These are phyloP conservation scores for Anthoscopus minutus DNA, from an alignment of 2,113 vertebrate species.

Conservation along the genomic window DNA sequence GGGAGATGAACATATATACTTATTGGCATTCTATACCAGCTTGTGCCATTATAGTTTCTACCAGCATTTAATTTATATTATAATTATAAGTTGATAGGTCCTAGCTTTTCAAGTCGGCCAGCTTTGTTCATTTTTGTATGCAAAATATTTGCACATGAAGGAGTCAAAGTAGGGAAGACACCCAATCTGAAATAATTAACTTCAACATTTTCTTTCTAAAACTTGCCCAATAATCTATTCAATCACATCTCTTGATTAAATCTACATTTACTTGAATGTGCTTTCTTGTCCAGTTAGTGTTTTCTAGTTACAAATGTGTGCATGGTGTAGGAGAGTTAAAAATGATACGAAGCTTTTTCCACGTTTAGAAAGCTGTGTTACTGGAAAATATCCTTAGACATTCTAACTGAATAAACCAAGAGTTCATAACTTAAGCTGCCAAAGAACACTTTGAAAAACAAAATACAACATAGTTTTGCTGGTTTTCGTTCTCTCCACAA, in stretches of 20 bases:
- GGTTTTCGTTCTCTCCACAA: not conserved
- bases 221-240: not conserved
- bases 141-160: not conserved
- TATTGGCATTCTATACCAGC: not conserved
- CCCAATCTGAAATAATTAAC: not conserved
- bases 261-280: not conserved
- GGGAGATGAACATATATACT: not conserved
- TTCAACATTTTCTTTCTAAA: not conserved
- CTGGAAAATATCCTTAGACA: not conserved
- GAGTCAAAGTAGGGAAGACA: not conserved
- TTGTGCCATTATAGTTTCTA: not conserved
- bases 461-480: not conserved
- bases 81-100: not conserved
- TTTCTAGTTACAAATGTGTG: not conserved
- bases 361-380: not conserved
- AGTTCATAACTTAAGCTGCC: not conserved
- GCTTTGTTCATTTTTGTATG: not conserved
- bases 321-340: not conserved
- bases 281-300: not conserved
- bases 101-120: conserved; percentile 4
- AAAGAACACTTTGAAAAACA: not conserved
- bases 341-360: not conserved
- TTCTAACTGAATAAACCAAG: not conserved
- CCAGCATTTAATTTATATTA: not conserved
- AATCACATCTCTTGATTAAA: not conserved